A percentile compares a stretch with the other conserved stretches of the same genome.
Conservation (phyloP, 1,140 invertebrate species). For the Drosophila sechellia region DNA sequence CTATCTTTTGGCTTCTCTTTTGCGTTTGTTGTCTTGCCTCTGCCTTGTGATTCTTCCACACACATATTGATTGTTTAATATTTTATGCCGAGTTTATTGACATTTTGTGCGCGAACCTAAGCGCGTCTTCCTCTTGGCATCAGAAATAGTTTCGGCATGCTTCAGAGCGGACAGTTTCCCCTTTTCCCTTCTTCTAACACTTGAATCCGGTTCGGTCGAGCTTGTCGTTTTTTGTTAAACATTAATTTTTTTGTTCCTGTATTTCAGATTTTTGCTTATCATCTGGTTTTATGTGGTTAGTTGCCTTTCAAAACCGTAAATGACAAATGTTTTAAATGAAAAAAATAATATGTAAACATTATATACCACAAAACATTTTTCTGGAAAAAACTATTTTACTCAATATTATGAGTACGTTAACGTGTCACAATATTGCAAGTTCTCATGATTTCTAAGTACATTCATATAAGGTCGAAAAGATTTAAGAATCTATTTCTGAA, state of each 20-base stretch:
- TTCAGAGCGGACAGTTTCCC: constrained; percentile 29
- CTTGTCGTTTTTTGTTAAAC: constrained; percentile 12
- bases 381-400: too few species aligned
- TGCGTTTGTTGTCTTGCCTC: constrained; percentile 38
- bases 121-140: constrained; percentile 22
- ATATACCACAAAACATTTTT: too few species aligned
- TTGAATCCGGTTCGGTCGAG: constrained; percentile 38
- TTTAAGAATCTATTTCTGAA: neutral
- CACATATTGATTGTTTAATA: constrained; percentile 73
- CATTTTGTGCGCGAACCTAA: constrained; percentile 61
- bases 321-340: too few species aligned
- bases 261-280: constrained; percentile 3
- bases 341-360: too few species aligned
- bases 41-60: constrained; percentile 44
- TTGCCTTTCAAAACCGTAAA: neutral
- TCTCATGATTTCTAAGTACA: too few species aligned
- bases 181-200: neutral
- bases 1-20: constrained; percentile 39
- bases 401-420: too few species aligned
- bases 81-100: constrained; percentile 73
- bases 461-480: too few species aligned
- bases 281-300: constrained; percentile 15
- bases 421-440: too few species aligned
- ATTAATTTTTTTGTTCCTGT: constrained; percentile 3
- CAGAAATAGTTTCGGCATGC: constrained; percentile 59